A percentile compares a stretch with the other conserved stretches of the same genome.
phyloP scores from a whole-genome alignment of 2,113 vertebrate genomes.

The Macquaria ambigua region DNA sequence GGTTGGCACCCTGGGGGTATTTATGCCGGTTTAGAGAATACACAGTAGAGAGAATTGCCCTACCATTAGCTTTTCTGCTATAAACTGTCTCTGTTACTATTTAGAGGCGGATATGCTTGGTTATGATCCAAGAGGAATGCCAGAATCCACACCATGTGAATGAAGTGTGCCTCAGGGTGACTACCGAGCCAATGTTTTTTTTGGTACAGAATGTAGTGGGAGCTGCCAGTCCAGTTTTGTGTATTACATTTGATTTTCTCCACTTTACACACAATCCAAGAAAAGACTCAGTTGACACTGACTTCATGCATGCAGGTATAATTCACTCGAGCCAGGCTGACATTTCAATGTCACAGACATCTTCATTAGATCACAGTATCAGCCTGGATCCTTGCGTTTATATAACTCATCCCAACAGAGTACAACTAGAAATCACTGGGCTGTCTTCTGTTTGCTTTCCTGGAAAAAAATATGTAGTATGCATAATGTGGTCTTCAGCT shows the following conservation, averaged over 20 bases:
- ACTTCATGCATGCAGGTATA: constrained; percentile 33
- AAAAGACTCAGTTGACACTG: constrained; percentile 5
- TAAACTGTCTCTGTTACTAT: constrained; percentile 47
- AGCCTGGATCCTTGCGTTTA: constrained; percentile 36
- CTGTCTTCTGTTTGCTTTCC: constrained; percentile 40
- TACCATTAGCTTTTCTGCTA: constrained; percentile 33
- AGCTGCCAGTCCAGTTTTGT: constrained; percentile 38
- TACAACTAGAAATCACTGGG: constrained; percentile 32
- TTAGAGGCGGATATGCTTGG: constrained; percentile 39
- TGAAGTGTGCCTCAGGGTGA: constrained; percentile 54
- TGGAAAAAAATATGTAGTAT: neutral
- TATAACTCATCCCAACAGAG: constrained; percentile 45
- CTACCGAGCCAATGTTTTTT: constrained; percentile 17
- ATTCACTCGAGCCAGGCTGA: constrained; percentile 50
- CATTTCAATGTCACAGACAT: constrained; percentile 50
- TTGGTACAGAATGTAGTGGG: constrained; percentile 12
- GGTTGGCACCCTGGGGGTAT: constrained; percentile 9
- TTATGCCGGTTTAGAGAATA: constrained; percentile 41
- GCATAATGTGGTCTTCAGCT: constrained; percentile 10
- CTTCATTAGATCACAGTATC: constrained; percentile 47
- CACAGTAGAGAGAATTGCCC: constrained; percentile 21
- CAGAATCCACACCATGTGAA: constrained; percentile 54
- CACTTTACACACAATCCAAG: constrained; percentile 32
- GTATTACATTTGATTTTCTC: constrained; percentile 45
- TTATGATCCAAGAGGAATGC: constrained; percentile 53